Percentiles rank a stretch among this genome's conserved stretches.
Conservation (phyloP, 2,797 vertebrate species). For the Zalophus californianus region DNA sequence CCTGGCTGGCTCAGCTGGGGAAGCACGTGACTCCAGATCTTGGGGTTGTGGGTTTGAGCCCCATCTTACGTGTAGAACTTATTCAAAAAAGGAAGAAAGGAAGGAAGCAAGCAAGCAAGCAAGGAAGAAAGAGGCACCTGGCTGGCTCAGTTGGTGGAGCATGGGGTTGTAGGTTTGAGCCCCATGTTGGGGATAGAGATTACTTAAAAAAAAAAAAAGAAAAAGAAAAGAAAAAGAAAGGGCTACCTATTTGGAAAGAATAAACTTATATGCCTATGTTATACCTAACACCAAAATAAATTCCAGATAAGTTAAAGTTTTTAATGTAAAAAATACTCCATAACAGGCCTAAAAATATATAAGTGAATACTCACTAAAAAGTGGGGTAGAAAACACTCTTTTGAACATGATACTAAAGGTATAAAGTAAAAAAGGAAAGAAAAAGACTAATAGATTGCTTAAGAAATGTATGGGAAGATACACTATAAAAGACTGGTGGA, state of each 20-base stretch:
- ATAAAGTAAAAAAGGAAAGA: not conserved
- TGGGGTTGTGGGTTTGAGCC: not conserved
- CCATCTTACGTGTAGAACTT: not conserved
- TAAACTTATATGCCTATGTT: not conserved
- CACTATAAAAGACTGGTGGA: not conserved
- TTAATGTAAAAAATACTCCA: constrained; percentile 33
- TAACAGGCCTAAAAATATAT: constrained; percentile 33
- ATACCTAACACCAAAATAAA: constrained; percentile 48
- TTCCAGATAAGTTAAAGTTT: constrained; percentile 20
- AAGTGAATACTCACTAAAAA: constrained; percentile 52
- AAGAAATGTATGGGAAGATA: constrained; percentile 28
- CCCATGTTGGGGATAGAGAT: not conserved
- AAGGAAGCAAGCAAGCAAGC: accelerated
- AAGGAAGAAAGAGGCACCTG: not conserved
- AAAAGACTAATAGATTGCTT: not conserved
- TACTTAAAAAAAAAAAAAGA: not conserved
- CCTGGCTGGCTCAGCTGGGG: not conserved
- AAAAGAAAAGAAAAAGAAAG: constrained; percentile 1
- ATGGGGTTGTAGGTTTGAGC: not conserved
- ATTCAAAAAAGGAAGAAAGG: too few relatives aligned
- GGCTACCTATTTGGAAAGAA: not conserved
- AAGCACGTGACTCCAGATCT: not conserved
- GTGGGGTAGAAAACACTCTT: not conserved
- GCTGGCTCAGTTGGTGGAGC: not conserved
- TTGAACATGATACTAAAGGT: constrained; percentile 40